Evolutionary conservation across 2,797 vertebrate species (phyloP), one percentile per base, ranked within the genome.

Genomic region (Dipus sagitta): DNA sequence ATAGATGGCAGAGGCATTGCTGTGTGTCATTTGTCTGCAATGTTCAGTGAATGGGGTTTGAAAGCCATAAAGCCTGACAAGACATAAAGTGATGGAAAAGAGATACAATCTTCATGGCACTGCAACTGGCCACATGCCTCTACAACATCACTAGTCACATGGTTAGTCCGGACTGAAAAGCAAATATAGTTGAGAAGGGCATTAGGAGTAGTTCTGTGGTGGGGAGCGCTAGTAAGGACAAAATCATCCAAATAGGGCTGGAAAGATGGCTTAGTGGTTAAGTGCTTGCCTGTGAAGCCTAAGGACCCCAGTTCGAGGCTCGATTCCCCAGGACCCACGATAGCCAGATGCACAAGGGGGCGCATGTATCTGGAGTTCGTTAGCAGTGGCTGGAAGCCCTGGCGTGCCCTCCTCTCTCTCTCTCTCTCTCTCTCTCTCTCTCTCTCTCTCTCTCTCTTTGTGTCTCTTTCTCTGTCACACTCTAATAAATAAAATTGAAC

Each of bases 221-320:
- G 14, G 68, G 54, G 14, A 65, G 18, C 71, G 32, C 9, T 28
- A 58, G 28, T 7, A 60, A 80, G 2, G 21, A 21, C 7, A 90
- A 92, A 92, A 62, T 21, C n/a, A 68, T 71, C 54, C 26, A 14
- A 80, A 88, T 18, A 85, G n/a, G n/a, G n/a, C n/a, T n/a, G n/a
- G n/a, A n/a, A n/a, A n/a, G n/a, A n/a, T n/a, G n/a, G n/a, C n/a
- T n/a, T n/a, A n/a, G n/a, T n/a, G n/a, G n/a, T n/a, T n/a, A n/a
- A n/a, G n/a, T n/a, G n/a, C n/a, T n/a, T n/a, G n/a, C n/a, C n/a
- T n/a, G n/a, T n/a, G n/a, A n/a, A n/a, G n/a, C n/a, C n/a, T n/a
- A n/a, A n/a, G n/a, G n/a, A n/a, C n/a, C n/a, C n/a, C n/a, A n/a
- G n/a, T n/a, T n/a, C n/a, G n/a, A n/a, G n/a, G n/a, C n/a, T n/a